phyloP scores from a whole-genome alignment of 2,797 vertebrate genomes.

The Pseudomugil gertrudae region DNA sequence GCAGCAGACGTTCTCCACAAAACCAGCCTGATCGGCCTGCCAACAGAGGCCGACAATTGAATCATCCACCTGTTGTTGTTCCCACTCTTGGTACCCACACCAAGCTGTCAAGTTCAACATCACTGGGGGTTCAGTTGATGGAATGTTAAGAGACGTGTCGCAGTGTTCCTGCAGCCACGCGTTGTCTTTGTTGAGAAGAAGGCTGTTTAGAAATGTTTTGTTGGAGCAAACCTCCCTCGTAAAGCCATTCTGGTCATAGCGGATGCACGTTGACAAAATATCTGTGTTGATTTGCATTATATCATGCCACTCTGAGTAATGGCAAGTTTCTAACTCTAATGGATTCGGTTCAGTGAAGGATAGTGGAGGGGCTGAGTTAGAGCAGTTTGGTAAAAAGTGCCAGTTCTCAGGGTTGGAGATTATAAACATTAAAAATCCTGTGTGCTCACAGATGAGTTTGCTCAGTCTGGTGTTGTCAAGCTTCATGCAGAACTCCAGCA shows the following conservation, averaged over 20 bases:
- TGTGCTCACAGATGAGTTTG: constrained; percentile 70
- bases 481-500: constrained; percentile 78
- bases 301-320: constrained; percentile 78
- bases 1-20: constrained; percentile 81
- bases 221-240: constrained; percentile 73
- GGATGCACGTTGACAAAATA: constrained; percentile 72
- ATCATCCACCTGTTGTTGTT: constrained; percentile 62
- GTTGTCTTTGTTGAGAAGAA: constrained; percentile 61
- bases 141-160: constrained; percentile 24
- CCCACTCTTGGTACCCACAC: constrained; percentile 81
- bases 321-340: constrained; percentile 58
- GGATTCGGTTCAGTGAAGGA: neutral
- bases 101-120: constrained; percentile 52
- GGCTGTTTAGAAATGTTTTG: constrained; percentile 60
- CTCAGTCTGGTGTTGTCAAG: constrained; percentile 69
- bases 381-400: constrained; percentile 75
- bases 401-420: constrained; percentile 71
- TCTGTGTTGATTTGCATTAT: constrained; percentile 45
- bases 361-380: constrained; percentile 14
- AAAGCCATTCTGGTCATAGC: constrained; percentile 71
- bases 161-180: constrained; percentile 77
- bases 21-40: constrained; percentile 72
- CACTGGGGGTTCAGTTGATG: constrained; percentile 5
- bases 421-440: constrained; percentile 73
- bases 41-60: constrained; percentile 81